phyloP scores from a whole-genome alignment of 1,140 invertebrate species.

The Semibalanus balanoides region DNA sequence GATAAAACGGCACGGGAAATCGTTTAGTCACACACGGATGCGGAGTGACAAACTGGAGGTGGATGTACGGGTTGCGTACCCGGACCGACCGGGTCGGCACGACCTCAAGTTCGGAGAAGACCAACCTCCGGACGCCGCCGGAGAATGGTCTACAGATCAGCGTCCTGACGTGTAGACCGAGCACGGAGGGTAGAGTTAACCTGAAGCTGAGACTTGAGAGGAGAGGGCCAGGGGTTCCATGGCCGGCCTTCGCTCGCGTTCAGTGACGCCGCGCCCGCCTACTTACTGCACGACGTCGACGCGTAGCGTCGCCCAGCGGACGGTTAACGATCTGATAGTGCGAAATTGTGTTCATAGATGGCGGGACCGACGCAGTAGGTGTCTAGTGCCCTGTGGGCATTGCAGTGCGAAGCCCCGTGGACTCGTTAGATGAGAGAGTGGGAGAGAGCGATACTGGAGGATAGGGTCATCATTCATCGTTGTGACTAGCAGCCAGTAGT shows the following conservation, averaged over 20 bases:
- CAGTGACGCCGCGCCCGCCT: no score
- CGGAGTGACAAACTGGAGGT: slow-evolving; percentile 20
- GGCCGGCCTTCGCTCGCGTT: background rate
- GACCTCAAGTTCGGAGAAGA: slow-evolving; percentile 36
- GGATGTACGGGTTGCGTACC: slow-evolving; percentile 60
- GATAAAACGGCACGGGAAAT: slow-evolving; percentile 7
- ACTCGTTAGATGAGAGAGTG: background rate
- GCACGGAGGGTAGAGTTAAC: no score
- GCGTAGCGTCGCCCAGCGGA: background rate
- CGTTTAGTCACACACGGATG: slow-evolving; percentile 18
- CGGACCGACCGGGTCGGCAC: slow-evolving; percentile 30
- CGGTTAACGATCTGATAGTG: background rate
- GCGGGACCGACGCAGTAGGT: no score
- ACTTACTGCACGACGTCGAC: background rate
- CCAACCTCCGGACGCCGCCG: slow-evolving; percentile 35
- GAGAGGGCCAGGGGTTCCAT: no score
- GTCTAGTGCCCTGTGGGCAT: background rate
- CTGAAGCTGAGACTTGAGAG: no score
- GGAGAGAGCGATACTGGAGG: background rate
- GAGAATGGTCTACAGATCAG: no score
- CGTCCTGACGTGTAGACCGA: no score
- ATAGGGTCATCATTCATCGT: background rate
- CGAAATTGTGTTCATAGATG: background rate
- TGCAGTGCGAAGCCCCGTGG: background rate
- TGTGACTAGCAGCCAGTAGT: no score